These are phyloP conservation scores for Germaria angustata DNA, from an alignment of 2,888 invertebrate species.

Conservation along the genomic window DNA sequence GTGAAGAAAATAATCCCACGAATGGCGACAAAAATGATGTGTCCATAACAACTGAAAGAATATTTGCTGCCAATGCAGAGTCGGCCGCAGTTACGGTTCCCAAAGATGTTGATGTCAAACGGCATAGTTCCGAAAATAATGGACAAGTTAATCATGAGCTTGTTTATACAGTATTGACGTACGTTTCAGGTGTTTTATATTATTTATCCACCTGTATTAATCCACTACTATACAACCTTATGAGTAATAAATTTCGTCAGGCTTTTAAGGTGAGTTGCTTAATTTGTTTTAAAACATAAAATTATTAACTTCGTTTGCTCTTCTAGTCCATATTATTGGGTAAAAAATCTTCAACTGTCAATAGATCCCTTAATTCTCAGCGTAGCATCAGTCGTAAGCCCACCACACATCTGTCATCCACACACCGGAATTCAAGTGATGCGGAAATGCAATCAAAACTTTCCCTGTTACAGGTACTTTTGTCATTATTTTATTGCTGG, in stretches of 20 bases:
- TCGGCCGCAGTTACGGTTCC: background rate
- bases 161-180: slow-evolving; percentile 81
- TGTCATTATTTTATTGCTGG: background rate
- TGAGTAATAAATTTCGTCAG: slow-evolving; percentile 95
- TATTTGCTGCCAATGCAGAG: background rate
- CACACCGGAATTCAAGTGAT: slow-evolving; percentile 81
- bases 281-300: background rate
- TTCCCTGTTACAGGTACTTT: slow-evolving; percentile 79
- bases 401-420: slow-evolving; percentile 76
- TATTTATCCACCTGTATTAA: slow-evolving; percentile 96
- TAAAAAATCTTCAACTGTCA: slow-evolving; percentile 79
- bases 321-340: slow-evolving; percentile 75
- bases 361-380: slow-evolving; percentile 70
- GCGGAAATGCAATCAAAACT: slow-evolving; percentile 80
- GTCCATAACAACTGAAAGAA: background rate
- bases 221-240: slow-evolving; percentile 94
- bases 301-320: slow-evolving; percentile 65
- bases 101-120: background rate
- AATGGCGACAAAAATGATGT: background rate
- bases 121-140: background rate
- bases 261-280: slow-evolving; percentile 89
- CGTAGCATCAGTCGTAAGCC: slow-evolving; percentile 72
- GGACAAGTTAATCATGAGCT: slow-evolving; percentile 70
- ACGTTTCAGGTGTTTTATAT: slow-evolving; percentile 93
- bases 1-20: background rate